phyloP scores from a whole-genome alignment of 1,140 invertebrate species.

The Dendroctonus valens region DNA sequence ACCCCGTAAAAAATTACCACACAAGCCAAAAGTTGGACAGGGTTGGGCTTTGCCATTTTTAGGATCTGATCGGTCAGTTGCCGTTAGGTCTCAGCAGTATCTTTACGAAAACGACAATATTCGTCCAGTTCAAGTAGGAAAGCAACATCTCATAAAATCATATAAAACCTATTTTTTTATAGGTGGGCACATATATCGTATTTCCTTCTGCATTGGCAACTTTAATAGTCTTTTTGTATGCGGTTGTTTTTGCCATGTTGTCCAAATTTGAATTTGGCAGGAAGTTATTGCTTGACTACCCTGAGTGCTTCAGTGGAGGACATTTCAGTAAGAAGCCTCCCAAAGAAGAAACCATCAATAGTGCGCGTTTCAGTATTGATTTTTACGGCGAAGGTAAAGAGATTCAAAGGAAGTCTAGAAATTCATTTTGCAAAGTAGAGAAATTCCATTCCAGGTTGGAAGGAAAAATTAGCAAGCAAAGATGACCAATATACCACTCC shows the following conservation, averaged over 20 bases:
- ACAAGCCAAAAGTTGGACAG: constrained; percentile 57
- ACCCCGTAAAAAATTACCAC: constrained; percentile 53
- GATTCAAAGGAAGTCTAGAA: neutral
- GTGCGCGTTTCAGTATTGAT: constrained; percentile 63
- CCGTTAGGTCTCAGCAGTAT: constrained; percentile 72
- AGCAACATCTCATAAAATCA: neutral
- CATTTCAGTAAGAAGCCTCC: constrained; percentile 67
- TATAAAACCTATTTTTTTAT: constrained; percentile 6
- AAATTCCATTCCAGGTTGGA: constrained; percentile 64
- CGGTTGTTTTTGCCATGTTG: constrained; percentile 64
- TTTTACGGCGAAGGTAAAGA: constrained; percentile 68
- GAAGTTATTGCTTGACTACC: constrained; percentile 49
- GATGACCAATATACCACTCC: constrained; percentile 60
- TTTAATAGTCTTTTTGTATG: constrained; percentile 57
- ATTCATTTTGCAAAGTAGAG: neutral
- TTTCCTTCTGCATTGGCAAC: constrained; percentile 53
- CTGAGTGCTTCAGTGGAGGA: constrained; percentile 72
- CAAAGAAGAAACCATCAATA: constrained; percentile 61
- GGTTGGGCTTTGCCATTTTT: constrained; percentile 78
- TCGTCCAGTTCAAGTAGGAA: constrained; percentile 63
- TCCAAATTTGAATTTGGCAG: constrained; percentile 64
- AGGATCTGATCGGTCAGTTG: constrained; percentile 77
- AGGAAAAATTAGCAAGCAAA: constrained; percentile 60
- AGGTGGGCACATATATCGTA: constrained; percentile 61
- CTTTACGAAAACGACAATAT: constrained; percentile 67